Evolutionary conservation across 2,113 vertebrate genomes (phyloP).

Genomic region (Myiopsitta monachus): DNA sequence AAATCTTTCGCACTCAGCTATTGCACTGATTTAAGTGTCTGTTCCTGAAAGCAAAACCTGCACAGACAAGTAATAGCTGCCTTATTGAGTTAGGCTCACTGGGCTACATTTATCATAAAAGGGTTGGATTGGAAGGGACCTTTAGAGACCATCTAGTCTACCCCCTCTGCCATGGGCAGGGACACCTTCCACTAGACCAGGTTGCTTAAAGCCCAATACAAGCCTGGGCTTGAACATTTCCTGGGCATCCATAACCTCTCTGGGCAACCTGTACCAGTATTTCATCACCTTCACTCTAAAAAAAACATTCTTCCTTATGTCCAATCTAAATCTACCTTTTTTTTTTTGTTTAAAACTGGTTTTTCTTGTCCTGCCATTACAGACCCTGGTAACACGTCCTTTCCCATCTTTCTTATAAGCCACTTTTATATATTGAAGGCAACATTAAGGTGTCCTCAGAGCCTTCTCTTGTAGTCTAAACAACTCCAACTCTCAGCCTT

Average conservation of each 20-base stretch:
- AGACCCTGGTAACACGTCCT: background rate
- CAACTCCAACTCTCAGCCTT: background rate
- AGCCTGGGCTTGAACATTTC: background rate
- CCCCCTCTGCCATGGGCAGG: fast-evolving
- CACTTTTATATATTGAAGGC: background rate
- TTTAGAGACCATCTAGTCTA: background rate
- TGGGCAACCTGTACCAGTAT: background rate
- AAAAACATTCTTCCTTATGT: background rate
- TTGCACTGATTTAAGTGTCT: background rate
- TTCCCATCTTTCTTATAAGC: background rate
- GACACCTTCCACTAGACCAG: background rate
- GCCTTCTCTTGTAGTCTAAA: background rate
- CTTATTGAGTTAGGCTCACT: background rate
- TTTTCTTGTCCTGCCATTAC: background rate
- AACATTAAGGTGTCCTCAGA: background rate
- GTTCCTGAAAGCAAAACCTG: background rate
- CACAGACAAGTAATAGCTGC: background rate
- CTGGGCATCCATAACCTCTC: background rate
- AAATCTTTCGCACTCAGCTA: background rate
- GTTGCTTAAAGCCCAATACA: background rate
- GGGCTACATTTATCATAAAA: background rate
- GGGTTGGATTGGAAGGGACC: background rate
- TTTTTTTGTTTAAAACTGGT: background rate
- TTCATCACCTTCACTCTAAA: background rate
- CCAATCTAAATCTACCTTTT: background rate